These are phyloP conservation scores for Ciconia nigra DNA, from an alignment of 2,797 vertebrate species.

Conservation along the genomic window DNA sequence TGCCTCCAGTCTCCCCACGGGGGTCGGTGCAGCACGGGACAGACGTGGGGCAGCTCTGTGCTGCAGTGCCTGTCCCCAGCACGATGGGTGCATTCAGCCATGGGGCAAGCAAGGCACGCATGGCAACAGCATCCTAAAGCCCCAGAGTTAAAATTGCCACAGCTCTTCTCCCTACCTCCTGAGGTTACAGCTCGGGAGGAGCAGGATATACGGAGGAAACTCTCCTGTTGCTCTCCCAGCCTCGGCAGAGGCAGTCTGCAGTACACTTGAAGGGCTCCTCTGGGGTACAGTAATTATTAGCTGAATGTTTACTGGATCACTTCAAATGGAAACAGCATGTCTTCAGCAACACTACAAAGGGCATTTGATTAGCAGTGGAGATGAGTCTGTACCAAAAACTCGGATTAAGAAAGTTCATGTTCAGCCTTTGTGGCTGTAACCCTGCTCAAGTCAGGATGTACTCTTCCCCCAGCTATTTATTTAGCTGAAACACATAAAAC, in stretches of 20 bases:
- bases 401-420: not conserved
- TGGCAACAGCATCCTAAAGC: not conserved
- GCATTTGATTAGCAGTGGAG: not conserved
- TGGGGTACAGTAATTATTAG: not conserved
- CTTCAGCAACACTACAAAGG: not conserved
- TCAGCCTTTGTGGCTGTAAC: not conserved
- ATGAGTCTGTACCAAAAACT: not conserved
- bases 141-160: not conserved
- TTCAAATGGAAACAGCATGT: not conserved
- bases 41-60: not conserved
- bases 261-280: not conserved
- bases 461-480: slow-evolving; percentile 5
- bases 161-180: not conserved
- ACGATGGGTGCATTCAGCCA: fast-evolving
- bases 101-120: not conserved
- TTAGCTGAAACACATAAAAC: slow-evolving; percentile 30
- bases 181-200: not conserved
- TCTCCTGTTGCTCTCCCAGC: not conserved
- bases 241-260: not conserved
- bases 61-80: not conserved
- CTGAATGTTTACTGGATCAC: not conserved
- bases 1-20: fast-evolving
- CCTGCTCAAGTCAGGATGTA: not conserved
- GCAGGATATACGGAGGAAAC: not conserved
- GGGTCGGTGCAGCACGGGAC: fast-evolving